A percentile compares a stretch with the other conserved stretches of the same genome.
Conservation (phyloP, 2,888 invertebrate species). For the Phasia obesa region DNA sequence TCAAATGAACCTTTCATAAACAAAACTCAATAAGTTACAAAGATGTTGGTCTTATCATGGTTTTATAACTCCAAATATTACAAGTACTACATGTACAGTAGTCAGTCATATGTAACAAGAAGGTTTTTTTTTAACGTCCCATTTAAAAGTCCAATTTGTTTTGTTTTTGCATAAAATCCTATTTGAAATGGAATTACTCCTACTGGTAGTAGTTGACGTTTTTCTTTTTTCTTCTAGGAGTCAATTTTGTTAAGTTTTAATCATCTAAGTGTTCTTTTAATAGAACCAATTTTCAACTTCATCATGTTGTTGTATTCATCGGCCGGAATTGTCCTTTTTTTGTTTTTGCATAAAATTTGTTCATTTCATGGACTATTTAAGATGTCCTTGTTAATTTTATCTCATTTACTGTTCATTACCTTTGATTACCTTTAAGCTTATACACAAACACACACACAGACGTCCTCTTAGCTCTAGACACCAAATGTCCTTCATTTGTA, state of each 20-base stretch:
- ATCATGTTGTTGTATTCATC: constrained; percentile 15
- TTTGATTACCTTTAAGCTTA: constrained; percentile 45
- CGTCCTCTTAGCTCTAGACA: not conserved
- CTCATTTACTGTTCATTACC: constrained; percentile 58
- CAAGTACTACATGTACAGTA: not conserved
- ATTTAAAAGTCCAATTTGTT: no score
- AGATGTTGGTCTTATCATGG: constrained; percentile 6
- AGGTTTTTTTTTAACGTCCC: no score
- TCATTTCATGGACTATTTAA: constrained; percentile 57
- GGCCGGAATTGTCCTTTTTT: not conserved
- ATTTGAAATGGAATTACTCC: constrained; percentile 29
- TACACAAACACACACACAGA: not conserved
- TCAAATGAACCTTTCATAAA: not conserved
- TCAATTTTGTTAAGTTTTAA: constrained; percentile 35
- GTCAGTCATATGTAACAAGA: not conserved
- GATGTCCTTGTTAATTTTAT: constrained; percentile 63
- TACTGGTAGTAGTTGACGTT: not conserved
- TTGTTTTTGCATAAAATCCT: constrained; percentile 18
- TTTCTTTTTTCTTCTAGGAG: not conserved
- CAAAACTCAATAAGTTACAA: not conserved
- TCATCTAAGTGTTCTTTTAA: constrained; percentile 44
- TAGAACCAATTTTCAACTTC: constrained; percentile 34
- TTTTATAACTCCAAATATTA: not conserved
- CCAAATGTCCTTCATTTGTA: constrained; percentile 30
- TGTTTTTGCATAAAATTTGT: constrained; percentile 45